Evolutionary conservation across 2,797 vertebrate species (phyloP), one percentile per base, ranked within the genome.

Genomic region (Saxicola maurus): DNA sequence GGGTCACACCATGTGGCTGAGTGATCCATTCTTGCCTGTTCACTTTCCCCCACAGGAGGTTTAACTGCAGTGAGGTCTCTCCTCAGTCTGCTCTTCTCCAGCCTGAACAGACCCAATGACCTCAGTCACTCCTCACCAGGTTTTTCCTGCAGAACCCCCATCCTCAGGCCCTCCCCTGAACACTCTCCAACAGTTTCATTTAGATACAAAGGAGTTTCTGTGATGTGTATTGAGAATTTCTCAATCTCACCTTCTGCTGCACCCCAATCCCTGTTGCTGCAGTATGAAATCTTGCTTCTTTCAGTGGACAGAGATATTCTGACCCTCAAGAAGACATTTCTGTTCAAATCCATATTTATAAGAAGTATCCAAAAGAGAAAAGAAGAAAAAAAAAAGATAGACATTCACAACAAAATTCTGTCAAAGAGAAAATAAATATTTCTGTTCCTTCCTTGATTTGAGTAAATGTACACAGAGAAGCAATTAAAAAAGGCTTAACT

Each of bases 401-500:
- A 87, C 3, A 35, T 52, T 64, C 49, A 91, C 51, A 89, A 92
- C 74, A 92, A 88, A 89, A 93, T 77, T 82, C 69, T 86, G 62
- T 18, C 67, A 91, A 67, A 90, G 55, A 72, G 27, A 93, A 95
- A 94, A 95, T 78, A 95, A 96, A 92, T 93, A 90, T 86, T 85
- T 92, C 90, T 91, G n/a, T 65, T 62, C 74, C 77, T 81, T 93
- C 42, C 86, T 89, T 95, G 84, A 91, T 93, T 95, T 94, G 80
- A 89, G 91, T 92, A 94, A 95, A 95, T 87, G 86, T 94, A 95
- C 93, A 95, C 85, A 96, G 68, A 93, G 80, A 94, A 94, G 93
- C 94, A 96, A 96, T 96, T 96, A 91, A 95, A 96, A 94, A 91
- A 80, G 94, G 94, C 94, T 96, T 96, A 96, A 90, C 75, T 92